These are phyloP conservation scores for Peromyscus eremicus DNA, from an alignment of 2,797 vertebrate species.

Conservation along the genomic window DNA sequence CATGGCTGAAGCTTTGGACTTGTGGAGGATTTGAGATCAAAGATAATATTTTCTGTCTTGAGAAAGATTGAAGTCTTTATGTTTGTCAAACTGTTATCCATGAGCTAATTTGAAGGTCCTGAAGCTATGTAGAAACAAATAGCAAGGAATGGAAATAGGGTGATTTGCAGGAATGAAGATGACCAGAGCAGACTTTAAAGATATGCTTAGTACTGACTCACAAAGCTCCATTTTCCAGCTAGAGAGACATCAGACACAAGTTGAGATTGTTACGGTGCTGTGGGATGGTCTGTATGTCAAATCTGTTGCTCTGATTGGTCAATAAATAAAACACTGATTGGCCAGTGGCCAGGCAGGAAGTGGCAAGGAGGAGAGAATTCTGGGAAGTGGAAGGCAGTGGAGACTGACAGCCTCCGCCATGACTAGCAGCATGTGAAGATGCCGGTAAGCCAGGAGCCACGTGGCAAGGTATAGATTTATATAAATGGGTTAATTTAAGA, in stretches of 20 bases:
- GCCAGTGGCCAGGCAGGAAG: too few relatives aligned
- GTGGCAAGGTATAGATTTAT: too few relatives aligned
- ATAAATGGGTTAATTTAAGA: too few relatives aligned
- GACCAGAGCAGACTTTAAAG: neutral
- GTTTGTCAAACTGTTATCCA: neutral
- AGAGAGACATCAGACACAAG: neutral
- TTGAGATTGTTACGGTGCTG: neutral
- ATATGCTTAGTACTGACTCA: neutral
- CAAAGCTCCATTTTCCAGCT: neutral
- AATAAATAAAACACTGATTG: too few relatives aligned
- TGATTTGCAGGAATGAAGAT: neutral
- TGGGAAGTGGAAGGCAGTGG: too few relatives aligned
- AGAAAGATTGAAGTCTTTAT: neutral
- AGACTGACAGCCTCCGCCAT: too few relatives aligned
- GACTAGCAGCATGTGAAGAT: too few relatives aligned
- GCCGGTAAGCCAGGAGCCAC: too few relatives aligned
- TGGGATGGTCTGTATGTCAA: too few relatives aligned
- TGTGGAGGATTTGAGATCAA: neutral
- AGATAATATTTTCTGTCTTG: slow-evolving; percentile 17
- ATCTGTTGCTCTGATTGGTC: too few relatives aligned
- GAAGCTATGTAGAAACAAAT: slow-evolving; percentile 21
- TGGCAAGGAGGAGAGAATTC: too few relatives aligned
- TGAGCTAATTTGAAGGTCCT: slow-evolving; percentile 18
- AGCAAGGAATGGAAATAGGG: neutral
- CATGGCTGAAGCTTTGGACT: neutral